Base-by-base conservation (phyloP, 2,797 vertebrate species). In the Rhinella marina region DNA sequence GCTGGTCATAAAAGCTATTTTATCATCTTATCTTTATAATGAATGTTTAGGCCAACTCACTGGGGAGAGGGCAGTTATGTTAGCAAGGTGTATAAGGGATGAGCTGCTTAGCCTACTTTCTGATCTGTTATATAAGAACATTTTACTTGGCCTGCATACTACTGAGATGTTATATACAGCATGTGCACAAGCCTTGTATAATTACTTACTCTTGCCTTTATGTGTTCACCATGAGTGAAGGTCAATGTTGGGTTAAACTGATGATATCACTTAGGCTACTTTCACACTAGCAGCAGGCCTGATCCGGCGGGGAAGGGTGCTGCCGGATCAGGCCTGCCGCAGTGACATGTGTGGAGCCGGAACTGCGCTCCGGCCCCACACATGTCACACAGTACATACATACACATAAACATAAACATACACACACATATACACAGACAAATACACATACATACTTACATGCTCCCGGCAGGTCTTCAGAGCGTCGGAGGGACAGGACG, bases 101-200 rank as follows among this genome's bases (percentile, higher is more conserved):
- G 82, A 84, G 82, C 82, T 61, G 52, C 54, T 84, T 84, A 84
- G 82, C 82, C 82, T 84, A 75, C 70, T 84, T 84, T 84, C 54
- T 61, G 29, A 48, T 84, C 27, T 41, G 10, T 21, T 75, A 59
- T 70, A 84, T 84, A 54, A 73, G 68, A 84, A 48, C 68, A 84
- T 16, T 59, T 12, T 25, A 70, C 54, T 29, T 84, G 17, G 19
- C 17, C 61, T 21, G 32, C 32, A 66, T 13, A 23, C 52, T 80
- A 80, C 17, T 11, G 27, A 29, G 54, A 59, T 80, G 54, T 57
- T 79, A 59, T 59, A 80, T 59, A 79, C 12, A 56, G 50, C 21
- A 8, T 77, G 5, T 12, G 56, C 25, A 77, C 16, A 8, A 12
- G 48, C 25, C 54, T 32, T 61, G 9, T 1, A 79, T 50, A 41